Conservation (phyloP, 2,888 invertebrate genomes). For the Ecliptopera silaceata region DNA sequence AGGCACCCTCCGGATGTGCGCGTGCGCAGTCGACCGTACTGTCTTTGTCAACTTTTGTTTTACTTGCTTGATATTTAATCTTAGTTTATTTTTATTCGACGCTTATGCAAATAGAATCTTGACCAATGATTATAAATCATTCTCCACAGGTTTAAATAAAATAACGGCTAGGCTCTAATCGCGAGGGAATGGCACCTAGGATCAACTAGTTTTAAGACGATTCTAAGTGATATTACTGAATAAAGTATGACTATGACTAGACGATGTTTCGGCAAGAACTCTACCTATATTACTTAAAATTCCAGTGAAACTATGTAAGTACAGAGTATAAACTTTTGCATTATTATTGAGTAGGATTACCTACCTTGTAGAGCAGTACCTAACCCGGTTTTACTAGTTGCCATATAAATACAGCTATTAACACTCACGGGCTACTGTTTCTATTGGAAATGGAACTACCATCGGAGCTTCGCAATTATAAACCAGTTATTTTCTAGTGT, state of each 20-base stretch:
- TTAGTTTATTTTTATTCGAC: not conserved
- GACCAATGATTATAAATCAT: not conserved
- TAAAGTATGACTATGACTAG: no score
- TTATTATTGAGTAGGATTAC: not conserved
- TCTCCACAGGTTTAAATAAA: no score
- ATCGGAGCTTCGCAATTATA: constrained; percentile 30
- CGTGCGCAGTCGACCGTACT: constrained; percentile 28
- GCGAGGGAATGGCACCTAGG: no score
- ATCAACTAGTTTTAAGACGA: no score
- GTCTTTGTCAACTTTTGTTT: constrained; percentile 35
- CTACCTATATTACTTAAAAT: no score
- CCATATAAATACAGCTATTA: constrained; percentile 38
- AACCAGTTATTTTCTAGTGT: constrained; percentile 15
- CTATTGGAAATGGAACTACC: constrained; percentile 33
- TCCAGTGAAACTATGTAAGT: no score
- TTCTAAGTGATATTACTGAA: no score
- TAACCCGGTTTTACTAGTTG: constrained; percentile 34
- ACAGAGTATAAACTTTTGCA: not conserved
- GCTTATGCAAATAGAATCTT: not conserved
- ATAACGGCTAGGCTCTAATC: no score
- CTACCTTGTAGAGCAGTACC: constrained; percentile 1
- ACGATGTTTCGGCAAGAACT: no score
- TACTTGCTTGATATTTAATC: constrained; percentile 27
- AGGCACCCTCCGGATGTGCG: constrained; percentile 39
- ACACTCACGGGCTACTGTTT: constrained; percentile 40